Evolutionary conservation across 1,140 invertebrate genomes (phyloP), one percentile per base, ranked within the genome.

Genomic region (Neomicropteryx cornuta): DNA sequence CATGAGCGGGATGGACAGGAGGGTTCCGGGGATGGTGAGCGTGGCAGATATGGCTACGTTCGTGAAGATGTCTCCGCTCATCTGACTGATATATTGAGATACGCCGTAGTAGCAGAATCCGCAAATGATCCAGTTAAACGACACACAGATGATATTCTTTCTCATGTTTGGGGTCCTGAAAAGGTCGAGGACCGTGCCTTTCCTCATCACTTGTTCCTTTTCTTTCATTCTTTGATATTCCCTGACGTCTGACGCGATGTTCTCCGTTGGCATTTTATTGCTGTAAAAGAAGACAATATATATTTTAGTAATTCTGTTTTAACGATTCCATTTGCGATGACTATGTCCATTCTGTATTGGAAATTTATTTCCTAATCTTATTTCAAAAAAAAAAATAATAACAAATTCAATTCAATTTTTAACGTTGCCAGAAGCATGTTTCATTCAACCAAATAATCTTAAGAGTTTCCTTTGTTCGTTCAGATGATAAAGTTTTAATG

Each of bases 61-160:
- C 0, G 79, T 18, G 48, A 84, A 86, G 21, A 82, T 76, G 52
- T 86, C 64, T 3, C 79, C 82, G 17, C 74, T 77, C 8, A 83
- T 54, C 43, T 77, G 73, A 0, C 79, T 76, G 14, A 84, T 75
- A 46, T 81, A 83, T 48, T 86, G 82, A 0, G 80, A 77, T 10
- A 82, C 74, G 1, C 81, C 82, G 46, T 80, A 85, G 45, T 83
- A 77, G 36, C 79, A 79, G 49, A 83, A 73, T 18, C 81, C 81
- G 38, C 78, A 79, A 1, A 79, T 71, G 4, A 80, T 46, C 81
- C 81, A 86, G 40, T 77, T 75, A 43, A 78, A 76, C 21, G 73
- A 70, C 53, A 83, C 78, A 18, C 68, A 71, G 8, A 85, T 53
- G 1, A 83, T 87, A 48, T 87, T 87, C 19, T 75, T 62, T 22